These are phyloP conservation scores for Orientallactaga bullata DNA, from an alignment of 2,113 vertebrate genomes.

Conservation along the genomic window DNA sequence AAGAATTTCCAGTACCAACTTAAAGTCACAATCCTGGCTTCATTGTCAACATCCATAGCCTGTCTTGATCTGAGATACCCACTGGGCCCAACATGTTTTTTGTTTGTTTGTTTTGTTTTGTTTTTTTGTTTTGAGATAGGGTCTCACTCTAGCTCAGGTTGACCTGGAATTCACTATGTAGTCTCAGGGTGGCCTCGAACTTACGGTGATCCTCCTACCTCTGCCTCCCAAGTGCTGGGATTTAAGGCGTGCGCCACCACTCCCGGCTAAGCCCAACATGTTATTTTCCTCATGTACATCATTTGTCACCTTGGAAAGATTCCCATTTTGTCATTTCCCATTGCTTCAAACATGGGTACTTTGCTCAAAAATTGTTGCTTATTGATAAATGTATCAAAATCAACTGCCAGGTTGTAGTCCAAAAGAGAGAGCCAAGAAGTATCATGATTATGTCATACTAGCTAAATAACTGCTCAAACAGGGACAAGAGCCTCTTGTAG, in stretches of 20 bases:
- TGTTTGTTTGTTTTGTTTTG: too few species aligned
- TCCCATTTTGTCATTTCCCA: not conserved
- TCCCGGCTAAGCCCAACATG: too few species aligned
- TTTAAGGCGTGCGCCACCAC: too few species aligned
- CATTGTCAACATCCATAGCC: not conserved
- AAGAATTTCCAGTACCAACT: not conserved
- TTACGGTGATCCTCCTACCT: too few species aligned
- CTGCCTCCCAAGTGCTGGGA: too few species aligned
- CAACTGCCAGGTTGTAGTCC: not conserved
- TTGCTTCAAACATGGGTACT: not conserved
- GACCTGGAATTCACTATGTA: too few species aligned
- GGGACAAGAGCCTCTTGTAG: not conserved
- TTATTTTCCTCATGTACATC: not conserved
- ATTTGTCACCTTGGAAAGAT: not conserved
- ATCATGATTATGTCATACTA: not conserved
- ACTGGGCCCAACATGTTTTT: not conserved
- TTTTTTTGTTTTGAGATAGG: too few species aligned
- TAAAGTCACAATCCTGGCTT: not conserved
- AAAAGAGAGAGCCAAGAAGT: not conserved
- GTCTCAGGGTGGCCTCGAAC: too few species aligned
- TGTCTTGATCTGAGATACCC: not conserved
- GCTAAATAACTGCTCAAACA: slow-evolving; percentile 12
- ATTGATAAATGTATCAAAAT: slow-evolving; percentile 30
- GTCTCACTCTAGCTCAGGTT: too few species aligned
- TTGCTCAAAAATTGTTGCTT: not conserved